A percentile compares a stretch with the other conserved stretches of the same genome.
Evolutionary conservation across 2,797 vertebrate genomes (phyloP).

Genomic region (Xenopus petersii): DNA sequence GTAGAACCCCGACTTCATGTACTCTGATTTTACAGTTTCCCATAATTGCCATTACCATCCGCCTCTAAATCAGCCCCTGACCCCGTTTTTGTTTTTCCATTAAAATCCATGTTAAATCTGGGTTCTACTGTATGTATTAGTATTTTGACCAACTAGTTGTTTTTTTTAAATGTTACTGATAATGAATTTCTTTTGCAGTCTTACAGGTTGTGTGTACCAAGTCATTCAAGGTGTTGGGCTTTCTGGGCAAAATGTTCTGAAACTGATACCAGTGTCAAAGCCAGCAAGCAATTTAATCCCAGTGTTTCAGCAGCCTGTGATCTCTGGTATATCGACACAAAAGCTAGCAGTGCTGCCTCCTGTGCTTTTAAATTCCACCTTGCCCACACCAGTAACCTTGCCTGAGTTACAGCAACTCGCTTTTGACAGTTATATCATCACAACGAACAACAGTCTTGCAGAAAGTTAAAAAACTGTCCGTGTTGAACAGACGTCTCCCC

Average conservation of each 20-base stretch:
- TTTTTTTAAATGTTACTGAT: too few species aligned
- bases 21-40: too few species aligned
- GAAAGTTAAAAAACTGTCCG: conserved; percentile 52
- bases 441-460: conserved; percentile 56
- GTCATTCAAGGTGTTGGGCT: conserved; percentile 65
- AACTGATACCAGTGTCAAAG: conserved; percentile 68
- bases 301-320: conserved; percentile 58
- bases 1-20: too few species aligned
- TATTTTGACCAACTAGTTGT: too few species aligned
- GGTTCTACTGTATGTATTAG: too few species aligned
- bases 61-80: too few species aligned
- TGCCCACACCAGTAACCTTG: conserved; percentile 56
- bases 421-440: conserved; percentile 60
- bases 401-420: conserved; percentile 60
- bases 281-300: conserved; percentile 60
- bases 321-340: conserved; percentile 55
- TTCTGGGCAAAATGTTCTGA: conserved; percentile 72
- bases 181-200: conserved; percentile 52
- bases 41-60: too few species aligned
- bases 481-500: conserved; percentile 56
- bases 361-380: conserved; percentile 55
- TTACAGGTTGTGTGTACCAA: conserved; percentile 71
- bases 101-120: too few species aligned
- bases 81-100: too few species aligned
- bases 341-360: conserved; percentile 59